phyloP scores from a whole-genome alignment of 2,797 vertebrate genomes.

The Xenops minutus region DNA sequence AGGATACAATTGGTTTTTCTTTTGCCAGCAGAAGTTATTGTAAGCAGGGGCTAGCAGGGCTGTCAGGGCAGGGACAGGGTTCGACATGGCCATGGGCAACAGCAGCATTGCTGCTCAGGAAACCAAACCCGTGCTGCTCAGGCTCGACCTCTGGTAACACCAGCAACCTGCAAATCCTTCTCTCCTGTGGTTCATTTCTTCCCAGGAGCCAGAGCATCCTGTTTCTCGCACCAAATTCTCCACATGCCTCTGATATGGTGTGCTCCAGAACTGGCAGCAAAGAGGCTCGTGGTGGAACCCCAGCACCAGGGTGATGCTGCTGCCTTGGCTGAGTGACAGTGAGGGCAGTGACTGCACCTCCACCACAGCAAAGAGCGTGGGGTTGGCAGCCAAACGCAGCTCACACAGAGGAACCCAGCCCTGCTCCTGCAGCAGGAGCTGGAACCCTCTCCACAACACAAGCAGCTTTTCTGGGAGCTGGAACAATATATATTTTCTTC shows the following conservation, averaged over 20 bases:
- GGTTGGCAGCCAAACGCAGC: background rate
- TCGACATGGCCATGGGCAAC: background rate
- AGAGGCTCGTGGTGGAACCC: background rate
- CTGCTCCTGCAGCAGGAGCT: background rate
- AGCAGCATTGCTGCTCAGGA: accelerated
- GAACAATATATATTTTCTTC: accelerated
- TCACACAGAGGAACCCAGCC: background rate
- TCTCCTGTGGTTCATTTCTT: background rate
- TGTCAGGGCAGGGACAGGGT: background rate
- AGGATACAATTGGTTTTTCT: background rate
- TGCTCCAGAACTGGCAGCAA: accelerated
- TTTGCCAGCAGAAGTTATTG: background rate
- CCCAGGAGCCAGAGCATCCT: background rate
- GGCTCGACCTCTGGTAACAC: background rate
- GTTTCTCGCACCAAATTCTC: accelerated
- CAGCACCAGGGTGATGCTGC: accelerated
- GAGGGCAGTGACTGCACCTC: background rate
- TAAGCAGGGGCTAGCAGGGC: background rate
- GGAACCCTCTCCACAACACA: background rate
- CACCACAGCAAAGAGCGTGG: background rate
- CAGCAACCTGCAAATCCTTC: background rate
- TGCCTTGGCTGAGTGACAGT: background rate
- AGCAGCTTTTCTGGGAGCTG: background rate
- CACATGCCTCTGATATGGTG: accelerated
- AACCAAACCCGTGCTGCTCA: background rate